Conservation (phyloP, 2,888 invertebrate genomes). For the Sinodicranocentrus sp. region DNA sequence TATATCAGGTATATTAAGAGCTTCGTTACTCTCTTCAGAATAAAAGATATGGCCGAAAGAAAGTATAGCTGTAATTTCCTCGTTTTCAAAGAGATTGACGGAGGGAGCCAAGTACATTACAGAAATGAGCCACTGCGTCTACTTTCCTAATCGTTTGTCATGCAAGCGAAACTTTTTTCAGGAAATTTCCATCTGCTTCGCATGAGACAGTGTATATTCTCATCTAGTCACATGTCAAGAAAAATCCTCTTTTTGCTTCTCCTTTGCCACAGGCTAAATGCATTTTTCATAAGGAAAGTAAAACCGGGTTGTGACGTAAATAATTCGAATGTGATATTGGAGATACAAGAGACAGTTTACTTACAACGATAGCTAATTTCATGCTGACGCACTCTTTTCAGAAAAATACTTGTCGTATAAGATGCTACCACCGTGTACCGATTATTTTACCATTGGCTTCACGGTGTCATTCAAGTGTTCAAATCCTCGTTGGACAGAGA, state of each 20-base stretch:
- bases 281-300: neutral
- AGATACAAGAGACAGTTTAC: neutral
- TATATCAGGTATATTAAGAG: neutral
- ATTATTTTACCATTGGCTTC: neutral
- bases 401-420: neutral
- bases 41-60: too few species aligned
- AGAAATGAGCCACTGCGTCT: neutral
- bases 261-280: too few species aligned
- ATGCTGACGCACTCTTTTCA: conserved; percentile 21
- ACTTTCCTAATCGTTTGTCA: neutral
- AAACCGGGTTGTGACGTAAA: neutral
- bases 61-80: neutral
- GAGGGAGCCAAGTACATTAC: too few species aligned
- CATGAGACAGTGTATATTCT: too few species aligned
- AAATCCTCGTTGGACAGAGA: conserved; percentile 35
- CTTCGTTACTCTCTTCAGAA: too few species aligned
- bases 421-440: neutral
- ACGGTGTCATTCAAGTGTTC: conserved; percentile 25
- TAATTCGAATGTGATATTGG: neutral
- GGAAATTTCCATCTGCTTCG: too few species aligned
- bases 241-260: too few species aligned
- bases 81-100: neutral
- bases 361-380: conserved; percentile 15
- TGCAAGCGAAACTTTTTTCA: neutral
- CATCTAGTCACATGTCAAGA: too few species aligned